Evolutionary conservation across 2,113 vertebrate species (phyloP).

Genomic region (Ariopsis seemanni): DNA sequence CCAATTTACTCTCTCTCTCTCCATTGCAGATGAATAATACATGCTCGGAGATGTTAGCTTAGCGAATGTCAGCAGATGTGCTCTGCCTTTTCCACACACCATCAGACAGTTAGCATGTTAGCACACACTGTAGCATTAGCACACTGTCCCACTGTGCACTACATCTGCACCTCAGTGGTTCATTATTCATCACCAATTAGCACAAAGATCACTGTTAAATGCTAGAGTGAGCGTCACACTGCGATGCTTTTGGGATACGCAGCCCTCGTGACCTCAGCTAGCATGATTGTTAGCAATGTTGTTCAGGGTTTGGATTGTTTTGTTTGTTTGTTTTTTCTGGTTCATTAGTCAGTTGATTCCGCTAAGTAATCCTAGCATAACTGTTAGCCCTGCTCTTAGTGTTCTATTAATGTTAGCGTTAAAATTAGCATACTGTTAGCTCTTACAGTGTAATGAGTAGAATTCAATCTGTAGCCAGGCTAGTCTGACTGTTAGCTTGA

Average conservation of each 20-base stretch:
- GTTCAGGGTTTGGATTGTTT: not conserved
- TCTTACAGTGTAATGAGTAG: not conserved
- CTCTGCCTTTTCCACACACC: constrained; percentile 7
- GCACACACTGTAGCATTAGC: not conserved
- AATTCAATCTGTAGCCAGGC: not conserved
- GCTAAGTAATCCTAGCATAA: not conserved
- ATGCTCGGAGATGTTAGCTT: constrained; percentile 39
- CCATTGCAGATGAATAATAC: constrained; percentile 47
- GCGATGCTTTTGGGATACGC: not conserved
- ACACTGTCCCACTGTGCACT: not conserved
- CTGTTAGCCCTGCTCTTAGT: not conserved
- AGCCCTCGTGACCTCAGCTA: not conserved
- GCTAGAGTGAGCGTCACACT: not conserved
- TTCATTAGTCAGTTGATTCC: not conserved
- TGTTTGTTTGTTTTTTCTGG: not conserved
- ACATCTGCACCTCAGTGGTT: not conserved
- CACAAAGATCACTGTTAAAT: not conserved
- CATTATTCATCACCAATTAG: not conserved
- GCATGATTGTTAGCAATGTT: not conserved
- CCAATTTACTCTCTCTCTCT: constrained; percentile 33
- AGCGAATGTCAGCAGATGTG: constrained; percentile 51
- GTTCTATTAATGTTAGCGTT: not conserved
- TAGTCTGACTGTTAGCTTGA: not conserved
- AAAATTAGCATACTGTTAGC: not conserved
- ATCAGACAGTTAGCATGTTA: constrained; percentile 12